phyloP scores from a whole-genome alignment of 2,888 invertebrate species.

The Philaethria dido region DNA sequence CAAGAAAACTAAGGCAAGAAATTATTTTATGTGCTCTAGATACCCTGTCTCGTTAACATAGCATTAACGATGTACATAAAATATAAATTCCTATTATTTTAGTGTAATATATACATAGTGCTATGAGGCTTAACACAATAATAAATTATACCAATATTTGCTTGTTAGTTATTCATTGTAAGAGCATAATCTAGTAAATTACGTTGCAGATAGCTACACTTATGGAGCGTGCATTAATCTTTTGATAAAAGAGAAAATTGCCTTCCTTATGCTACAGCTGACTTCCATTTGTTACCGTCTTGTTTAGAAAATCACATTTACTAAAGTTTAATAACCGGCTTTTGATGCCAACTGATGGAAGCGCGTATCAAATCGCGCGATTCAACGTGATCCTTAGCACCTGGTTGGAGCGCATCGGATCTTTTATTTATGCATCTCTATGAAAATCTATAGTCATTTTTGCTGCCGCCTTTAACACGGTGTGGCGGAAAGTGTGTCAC shows the following conservation, averaged over 20 bases:
- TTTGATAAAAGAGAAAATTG: conserved; percentile 47
- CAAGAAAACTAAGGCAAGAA: neutral
- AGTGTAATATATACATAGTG: no score
- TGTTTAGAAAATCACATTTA: conserved; percentile 82
- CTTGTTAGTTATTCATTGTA: conserved; percentile 21
- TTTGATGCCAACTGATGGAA: conserved; percentile 75
- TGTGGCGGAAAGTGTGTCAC: conserved; percentile 74
- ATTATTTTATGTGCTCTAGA: neutral
- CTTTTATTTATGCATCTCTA: conserved; percentile 79
- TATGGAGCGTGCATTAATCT: conserved; percentile 45
- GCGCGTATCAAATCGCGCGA: conserved; percentile 81
- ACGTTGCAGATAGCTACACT: conserved; percentile 38
- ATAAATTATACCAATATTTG: conserved; percentile 19
- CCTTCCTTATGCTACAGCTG: conserved; percentile 53
- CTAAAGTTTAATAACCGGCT: conserved; percentile 79
- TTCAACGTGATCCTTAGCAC: conserved; percentile 79
- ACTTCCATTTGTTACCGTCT: conserved; percentile 78
- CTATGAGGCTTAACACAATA: conserved; percentile 12
- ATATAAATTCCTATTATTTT: conserved; percentile 10
- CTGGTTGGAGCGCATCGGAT: conserved; percentile 79
- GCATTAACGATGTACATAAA: conserved; percentile 5
- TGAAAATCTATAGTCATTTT: conserved; percentile 74
- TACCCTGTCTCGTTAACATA: conserved; percentile 5
- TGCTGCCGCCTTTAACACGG: conserved; percentile 59
- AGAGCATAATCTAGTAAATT: conserved; percentile 35